Evolutionary conservation across 2,888 invertebrate genomes (phyloP), one percentile per base, ranked within the genome.

Genomic region (Drymonia ruficornis): DNA sequence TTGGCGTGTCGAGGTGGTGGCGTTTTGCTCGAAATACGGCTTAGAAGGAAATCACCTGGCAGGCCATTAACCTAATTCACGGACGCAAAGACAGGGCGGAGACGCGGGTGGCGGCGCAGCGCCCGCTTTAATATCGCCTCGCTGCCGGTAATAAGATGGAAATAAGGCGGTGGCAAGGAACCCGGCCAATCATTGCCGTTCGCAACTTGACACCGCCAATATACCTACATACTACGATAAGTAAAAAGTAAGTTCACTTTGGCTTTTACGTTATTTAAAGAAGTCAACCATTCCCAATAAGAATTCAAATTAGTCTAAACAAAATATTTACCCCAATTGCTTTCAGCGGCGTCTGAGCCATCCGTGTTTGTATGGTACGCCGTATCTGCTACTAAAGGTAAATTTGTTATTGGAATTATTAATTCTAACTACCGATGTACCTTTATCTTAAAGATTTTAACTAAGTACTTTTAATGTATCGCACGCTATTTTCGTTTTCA

Each of bases 1-100:
- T 83, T 86, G 83, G 86, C 84, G 88, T 88, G 88, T 81, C 78
- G 79, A 81, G 86, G 83, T 80, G 78, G 80, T 76, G 80, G 83
- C 80, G 82, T 81, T 82, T 85, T 83, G 82, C 83, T 85, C 84
- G 81, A 87, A 89, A 89, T 83, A 86, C 81, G 81, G 83, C 86
- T 91, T 81, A 87, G 87, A 84, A 91, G 88, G 89, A 91, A 92
- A 90, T 91, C 90, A 91, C 90, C 91, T 89, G 89, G 89, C 90
- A 90, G 86, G 85, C 92, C 89, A 93, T 92, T 91, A 93, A 92
- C 92, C 92, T 90, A 92, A 92, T 92, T 92, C 89, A 89, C 87
- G 87, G 89, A 86, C 84, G 86, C 87, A 87, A 89, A 90, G 91
- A 91, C 90, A 89, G 89, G 90, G 90, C 86, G 89, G 87, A 84